A percentile compares a stretch with the other conserved stretches of the same genome.
These are phyloP conservation scores for Psephotus haematonotus DNA, from an alignment of 2,113 vertebrate genomes.

Conservation along the genomic window DNA sequence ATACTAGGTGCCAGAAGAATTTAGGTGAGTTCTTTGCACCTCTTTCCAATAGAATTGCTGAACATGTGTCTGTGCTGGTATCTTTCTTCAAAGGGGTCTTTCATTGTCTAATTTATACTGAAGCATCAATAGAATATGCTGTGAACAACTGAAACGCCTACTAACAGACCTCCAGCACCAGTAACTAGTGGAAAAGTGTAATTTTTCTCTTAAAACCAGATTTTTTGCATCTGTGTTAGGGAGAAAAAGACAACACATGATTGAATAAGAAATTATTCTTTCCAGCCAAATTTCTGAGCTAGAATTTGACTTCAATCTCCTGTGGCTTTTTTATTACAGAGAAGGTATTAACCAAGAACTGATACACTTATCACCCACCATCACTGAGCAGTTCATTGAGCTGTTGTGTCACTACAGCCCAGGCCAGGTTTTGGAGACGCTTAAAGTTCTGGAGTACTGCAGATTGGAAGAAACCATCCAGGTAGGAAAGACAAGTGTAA, in stretches of 20 bases:
- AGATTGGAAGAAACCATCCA: conserved; percentile 90
- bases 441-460: conserved; percentile 87
- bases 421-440: conserved; percentile 79
- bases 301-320: background rate
- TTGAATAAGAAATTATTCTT: background rate
- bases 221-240: background rate
- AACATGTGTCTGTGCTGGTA: background rate
- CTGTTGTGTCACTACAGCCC: conserved; percentile 86
- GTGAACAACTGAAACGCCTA: background rate
- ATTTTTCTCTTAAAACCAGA: background rate
- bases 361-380: conserved; percentile 73
- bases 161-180: background rate
- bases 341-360: conserved; percentile 78
- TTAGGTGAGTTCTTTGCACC: background rate
- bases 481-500: conserved; percentile 62
- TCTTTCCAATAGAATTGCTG: background rate
- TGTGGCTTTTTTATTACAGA: conserved; percentile 73
- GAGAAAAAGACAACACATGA: background rate
- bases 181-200: background rate
- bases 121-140: background rate
- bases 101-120: background rate
- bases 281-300: background rate
- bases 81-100: background rate
- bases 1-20: background rate
- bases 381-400: conserved; percentile 87